These are phyloP conservation scores for Polypedilum vanderplanki DNA, from an alignment of 1,140 invertebrate genomes.

Conservation along the genomic window DNA sequence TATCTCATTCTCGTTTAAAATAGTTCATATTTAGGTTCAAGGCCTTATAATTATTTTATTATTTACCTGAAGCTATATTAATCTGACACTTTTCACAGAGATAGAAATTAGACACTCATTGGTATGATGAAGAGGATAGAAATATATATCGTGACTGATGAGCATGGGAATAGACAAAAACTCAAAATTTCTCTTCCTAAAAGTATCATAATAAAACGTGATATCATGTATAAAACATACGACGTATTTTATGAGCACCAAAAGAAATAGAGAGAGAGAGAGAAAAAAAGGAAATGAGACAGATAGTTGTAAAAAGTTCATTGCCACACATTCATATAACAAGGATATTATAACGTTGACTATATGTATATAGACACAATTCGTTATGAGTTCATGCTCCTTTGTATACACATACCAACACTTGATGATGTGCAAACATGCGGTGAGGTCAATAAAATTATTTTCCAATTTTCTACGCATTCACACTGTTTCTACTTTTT, in stretches of 20 bases:
- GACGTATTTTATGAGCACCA: neutral
- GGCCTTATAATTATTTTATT: too few relatives aligned
- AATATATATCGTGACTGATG: neutral
- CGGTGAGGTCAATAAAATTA: neutral
- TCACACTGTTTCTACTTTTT: neutral
- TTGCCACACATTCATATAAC: neutral
- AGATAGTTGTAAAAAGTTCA: conserved; percentile 13
- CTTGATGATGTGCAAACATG: neutral
- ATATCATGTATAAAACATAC: too few relatives aligned
- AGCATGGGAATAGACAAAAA: neutral
- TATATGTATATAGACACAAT: neutral
- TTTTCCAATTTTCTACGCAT: conserved; percentile 13
- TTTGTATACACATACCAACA: too few relatives aligned
- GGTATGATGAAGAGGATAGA: neutral
- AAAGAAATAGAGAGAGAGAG: neutral
- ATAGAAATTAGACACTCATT: neutral
- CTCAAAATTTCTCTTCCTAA: too few relatives aligned
- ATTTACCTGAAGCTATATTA: too few relatives aligned
- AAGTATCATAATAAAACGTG: too few relatives aligned
- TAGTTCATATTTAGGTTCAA: too few relatives aligned
- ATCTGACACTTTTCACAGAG: neutral
- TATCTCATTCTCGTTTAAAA: too few relatives aligned
- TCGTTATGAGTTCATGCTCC: too few relatives aligned
- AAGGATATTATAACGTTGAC: neutral
- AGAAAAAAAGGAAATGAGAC: neutral